Conservation (phyloP, 1,140 invertebrate species). For the Nasonia giraulti region DNA sequence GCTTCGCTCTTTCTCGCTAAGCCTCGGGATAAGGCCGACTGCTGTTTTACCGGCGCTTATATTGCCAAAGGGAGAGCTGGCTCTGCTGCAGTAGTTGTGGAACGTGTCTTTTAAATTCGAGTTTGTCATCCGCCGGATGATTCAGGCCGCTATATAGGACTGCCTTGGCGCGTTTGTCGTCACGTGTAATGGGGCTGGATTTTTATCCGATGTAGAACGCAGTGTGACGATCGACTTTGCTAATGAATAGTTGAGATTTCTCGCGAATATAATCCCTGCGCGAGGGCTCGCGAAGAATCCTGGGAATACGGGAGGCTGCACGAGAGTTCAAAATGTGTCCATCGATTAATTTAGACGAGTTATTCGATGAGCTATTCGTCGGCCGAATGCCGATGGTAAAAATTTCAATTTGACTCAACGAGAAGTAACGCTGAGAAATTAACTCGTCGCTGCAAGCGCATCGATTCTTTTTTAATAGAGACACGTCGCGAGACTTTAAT, state of each 20-base stretch:
- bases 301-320: not conserved
- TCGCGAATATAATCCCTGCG: not conserved
- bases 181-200: no score
- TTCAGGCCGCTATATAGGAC: not conserved
- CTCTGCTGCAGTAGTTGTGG: not conserved
- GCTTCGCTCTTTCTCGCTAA: not conserved
- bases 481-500: no score
- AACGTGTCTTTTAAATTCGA: not conserved
- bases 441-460: conserved; percentile 60
- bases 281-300: not conserved
- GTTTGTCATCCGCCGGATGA: not conserved
- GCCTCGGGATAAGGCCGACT: not conserved
- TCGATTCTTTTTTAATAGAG: conserved; percentile 58
- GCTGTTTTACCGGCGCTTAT: conserved; percentile 15
- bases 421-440: conserved; percentile 62
- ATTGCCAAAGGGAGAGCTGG: not conserved
- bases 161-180: no score
- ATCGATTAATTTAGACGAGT: not conserved
- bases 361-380: not conserved
- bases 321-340: not conserved
- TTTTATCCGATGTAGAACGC: no score
- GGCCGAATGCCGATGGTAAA: not conserved
- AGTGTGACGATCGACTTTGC: no score
- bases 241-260: not conserved
- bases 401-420: not conserved